Evolutionary conservation across 2,888 invertebrate species (phyloP).

Genomic region (Scaptomyza reducta): DNA sequence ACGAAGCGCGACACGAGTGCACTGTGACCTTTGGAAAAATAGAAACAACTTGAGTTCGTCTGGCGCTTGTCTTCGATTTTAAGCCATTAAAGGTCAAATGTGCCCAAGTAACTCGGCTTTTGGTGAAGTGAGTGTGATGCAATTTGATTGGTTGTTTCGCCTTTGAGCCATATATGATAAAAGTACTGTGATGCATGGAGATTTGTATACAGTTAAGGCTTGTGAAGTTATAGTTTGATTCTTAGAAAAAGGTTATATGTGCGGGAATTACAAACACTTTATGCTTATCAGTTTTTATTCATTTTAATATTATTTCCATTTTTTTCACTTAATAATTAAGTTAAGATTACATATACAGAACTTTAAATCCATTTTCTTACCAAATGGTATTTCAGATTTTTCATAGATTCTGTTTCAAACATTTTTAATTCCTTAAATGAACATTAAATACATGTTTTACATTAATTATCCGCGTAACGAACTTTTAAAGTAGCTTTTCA

Average conservation of each 20-base stretch:
- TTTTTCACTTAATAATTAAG: no score
- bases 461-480: not conserved
- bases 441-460: no score
- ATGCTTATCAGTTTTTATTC: no score
- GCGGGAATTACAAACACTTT: not conserved
- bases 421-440: no score
- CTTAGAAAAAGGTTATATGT: not conserved
- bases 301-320: no score
- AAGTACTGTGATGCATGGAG: not conserved
- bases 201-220: not conserved
- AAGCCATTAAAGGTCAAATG: conserved; percentile 37
- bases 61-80: conserved; percentile 11
- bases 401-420: no score
- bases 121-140: conserved; percentile 21
- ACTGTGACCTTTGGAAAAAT: conserved; percentile 39
- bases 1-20: conserved; percentile 30
- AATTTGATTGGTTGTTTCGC: not conserved
- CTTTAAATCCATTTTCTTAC: no score
- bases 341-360: no score
- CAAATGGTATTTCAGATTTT: no score
- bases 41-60: conserved; percentile 31
- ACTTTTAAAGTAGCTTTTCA: not conserved
- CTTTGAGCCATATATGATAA: not conserved
- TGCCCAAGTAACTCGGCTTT: conserved; percentile 29
- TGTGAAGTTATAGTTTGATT: not conserved